phyloP scores from a whole-genome alignment of 2,113 vertebrate species.

The Spea bombifrons region DNA sequence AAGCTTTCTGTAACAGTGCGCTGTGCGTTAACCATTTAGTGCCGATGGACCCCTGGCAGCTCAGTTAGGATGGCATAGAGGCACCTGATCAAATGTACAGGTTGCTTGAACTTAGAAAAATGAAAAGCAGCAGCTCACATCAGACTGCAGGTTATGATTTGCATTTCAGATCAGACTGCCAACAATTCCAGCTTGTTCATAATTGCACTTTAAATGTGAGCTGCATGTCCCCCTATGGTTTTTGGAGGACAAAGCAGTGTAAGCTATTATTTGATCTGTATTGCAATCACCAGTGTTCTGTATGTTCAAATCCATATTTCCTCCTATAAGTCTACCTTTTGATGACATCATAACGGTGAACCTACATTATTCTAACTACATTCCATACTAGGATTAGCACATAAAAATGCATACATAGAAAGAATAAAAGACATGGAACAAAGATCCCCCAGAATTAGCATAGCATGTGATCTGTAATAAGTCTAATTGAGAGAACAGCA shows the following conservation, averaged over 20 bases:
- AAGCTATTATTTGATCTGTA: neutral
- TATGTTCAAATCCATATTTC: neutral
- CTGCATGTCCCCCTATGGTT: conserved; percentile 39
- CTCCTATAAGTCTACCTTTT: neutral
- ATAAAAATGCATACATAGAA: neutral
- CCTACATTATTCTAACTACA: neutral
- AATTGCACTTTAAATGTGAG: conserved; percentile 52
- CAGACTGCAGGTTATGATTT: conserved; percentile 65
- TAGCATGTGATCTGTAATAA: conserved; percentile 35
- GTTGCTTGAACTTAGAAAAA: neutral
- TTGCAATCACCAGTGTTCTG: neutral
- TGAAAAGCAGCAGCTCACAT: conserved; percentile 54
- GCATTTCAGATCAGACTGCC: conserved; percentile 69
- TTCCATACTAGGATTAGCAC: neutral
- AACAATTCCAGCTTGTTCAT: conserved; percentile 52
- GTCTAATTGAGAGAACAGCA: conserved; percentile 57
- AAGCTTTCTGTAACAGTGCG: neutral
- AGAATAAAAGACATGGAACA: neutral
- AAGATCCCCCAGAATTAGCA: neutral
- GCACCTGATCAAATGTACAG: neutral
- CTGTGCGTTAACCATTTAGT: neutral
- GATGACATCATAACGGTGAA: conserved; percentile 11
- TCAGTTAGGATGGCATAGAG: neutral
- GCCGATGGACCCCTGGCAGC: neutral
- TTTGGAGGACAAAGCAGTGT: conserved; percentile 16